Percentiles rank a stretch among this genome's conserved stretches.
Conservation (phyloP, 2,888 invertebrate species). For the Heliconius erato region DNA sequence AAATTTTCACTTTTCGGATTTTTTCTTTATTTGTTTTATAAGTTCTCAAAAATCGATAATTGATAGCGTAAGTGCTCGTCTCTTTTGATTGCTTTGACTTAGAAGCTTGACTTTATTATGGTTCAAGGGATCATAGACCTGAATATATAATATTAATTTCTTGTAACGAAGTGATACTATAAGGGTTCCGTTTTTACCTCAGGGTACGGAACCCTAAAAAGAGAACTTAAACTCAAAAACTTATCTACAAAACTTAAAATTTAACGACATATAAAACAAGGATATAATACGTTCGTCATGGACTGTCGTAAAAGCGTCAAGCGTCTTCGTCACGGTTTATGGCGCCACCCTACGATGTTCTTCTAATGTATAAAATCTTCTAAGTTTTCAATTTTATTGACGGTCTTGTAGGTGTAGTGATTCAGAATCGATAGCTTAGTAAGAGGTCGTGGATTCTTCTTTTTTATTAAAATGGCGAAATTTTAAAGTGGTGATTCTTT, state of each 20-base stretch:
- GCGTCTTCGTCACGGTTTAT: constrained; percentile 67
- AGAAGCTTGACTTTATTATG: too few relatives aligned
- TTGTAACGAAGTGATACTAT: too few relatives aligned
- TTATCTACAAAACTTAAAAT: constrained; percentile 64
- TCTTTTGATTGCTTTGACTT: too few relatives aligned
- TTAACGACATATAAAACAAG: constrained; percentile 67
- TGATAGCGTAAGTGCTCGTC: too few relatives aligned
- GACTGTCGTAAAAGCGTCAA: constrained; percentile 72
- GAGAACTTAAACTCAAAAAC: constrained; percentile 56
- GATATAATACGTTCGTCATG: constrained; percentile 50
- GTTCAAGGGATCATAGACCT: too few relatives aligned
- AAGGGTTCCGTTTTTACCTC: neutral
- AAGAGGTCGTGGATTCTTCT: neutral
- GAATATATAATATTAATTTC: too few relatives aligned
- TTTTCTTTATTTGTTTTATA: too few relatives aligned
- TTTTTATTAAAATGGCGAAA: neutral
- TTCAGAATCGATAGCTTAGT: neutral
- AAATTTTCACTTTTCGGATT: too few relatives aligned
- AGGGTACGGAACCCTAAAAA: neutral
- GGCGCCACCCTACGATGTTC: constrained; percentile 40
- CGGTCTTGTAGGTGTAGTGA: neutral
- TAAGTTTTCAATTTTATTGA: neutral
- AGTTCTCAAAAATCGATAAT: too few relatives aligned
- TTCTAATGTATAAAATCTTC: neutral
- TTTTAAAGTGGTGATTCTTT: neutral